Evolutionary conservation across 2,888 invertebrate species (phyloP), one percentile per base, ranked within the genome.

Genomic region (Scaptomyza parva): DNA sequence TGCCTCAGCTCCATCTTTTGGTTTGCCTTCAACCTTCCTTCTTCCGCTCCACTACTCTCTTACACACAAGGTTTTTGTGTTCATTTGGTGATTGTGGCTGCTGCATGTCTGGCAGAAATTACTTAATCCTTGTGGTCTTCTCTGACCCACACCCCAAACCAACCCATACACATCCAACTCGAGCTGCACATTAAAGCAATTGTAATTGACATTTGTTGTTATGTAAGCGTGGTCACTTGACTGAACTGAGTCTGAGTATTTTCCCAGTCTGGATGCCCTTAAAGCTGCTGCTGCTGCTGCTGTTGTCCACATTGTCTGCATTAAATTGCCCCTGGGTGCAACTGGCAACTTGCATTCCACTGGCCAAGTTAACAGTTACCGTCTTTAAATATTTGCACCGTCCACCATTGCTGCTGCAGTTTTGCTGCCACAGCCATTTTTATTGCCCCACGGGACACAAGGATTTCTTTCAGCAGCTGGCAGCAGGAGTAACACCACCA

Each of bases 91-190:
- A 85, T 88, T 87, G 88, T 82, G 85, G 88, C 79, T 86, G 87
- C 88, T 88, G 86, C 88, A 87, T 86, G 88, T 87, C 85, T 88
- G 88, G 70, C 83, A 85, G 88, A 86, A 88, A 86, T 86, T 86
- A 85, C 84, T 85, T 85, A 86, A 86, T 87, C 86, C 88, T 83
- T 88, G 85, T 55, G 85, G 88, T 85, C 75, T 81, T 68, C 67
- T 71, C 66, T 43, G 48, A 48, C 54, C 43, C 57, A 35, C 35
- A n/a, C n/a, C n/a, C n/a, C n/a, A n/a, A n/a, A n/a, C 58, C 52
- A 39, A 54, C 48, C 30, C 8, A 9, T 12, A 20, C 14, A 26
- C 52, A 26, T n/a, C 52, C 18, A 24, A 12, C 39, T 14, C 22
- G 11, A 22, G 22, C 22, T 35, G 60, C 69, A 64, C 78, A 71